A percentile compares a stretch with the other conserved stretches of the same genome.
These are phyloP conservation scores for Ophion slaviceki DNA, from an alignment of 2,888 invertebrate genomes.

Conservation along the genomic window DNA sequence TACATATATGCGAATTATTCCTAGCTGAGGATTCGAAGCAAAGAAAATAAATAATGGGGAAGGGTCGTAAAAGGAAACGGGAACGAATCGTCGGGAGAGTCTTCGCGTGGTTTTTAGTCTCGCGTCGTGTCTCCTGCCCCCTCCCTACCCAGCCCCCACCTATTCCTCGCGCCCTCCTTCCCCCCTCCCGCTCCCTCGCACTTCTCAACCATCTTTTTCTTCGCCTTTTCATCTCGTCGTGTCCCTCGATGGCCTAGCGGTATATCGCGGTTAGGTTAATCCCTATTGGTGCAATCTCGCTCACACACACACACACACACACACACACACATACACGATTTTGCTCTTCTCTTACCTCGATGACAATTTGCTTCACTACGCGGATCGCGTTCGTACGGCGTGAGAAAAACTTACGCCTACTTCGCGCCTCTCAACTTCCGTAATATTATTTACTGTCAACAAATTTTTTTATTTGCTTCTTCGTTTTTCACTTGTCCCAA, in stretches of 20 bases:
- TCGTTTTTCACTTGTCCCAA: no score
- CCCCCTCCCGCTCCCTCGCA: constrained; percentile 18
- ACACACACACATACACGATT: not conserved
- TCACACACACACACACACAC: not conserved
- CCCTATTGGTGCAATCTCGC: constrained; percentile 64
- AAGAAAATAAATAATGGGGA: constrained; percentile 11
- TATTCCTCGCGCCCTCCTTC: not conserved
- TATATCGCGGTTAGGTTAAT: constrained; percentile 69
- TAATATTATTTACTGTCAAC: no score
- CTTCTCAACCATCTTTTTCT: constrained; percentile 32
- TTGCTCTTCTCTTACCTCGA: constrained; percentile 5
- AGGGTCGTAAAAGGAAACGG: constrained; percentile 76
- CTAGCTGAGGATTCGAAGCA: constrained; percentile 5
- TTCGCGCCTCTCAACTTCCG: not conserved
- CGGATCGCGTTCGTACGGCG: not conserved
- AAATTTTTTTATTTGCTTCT: no score
- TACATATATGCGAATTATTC: constrained; percentile 3
- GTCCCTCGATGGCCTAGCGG: constrained; percentile 65
- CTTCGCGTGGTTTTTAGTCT: constrained; percentile 45
- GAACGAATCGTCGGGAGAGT: constrained; percentile 76
- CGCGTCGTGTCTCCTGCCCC: constrained; percentile 13
- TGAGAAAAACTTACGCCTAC: not conserved
- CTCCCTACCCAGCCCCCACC: not conserved
- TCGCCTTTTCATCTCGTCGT: constrained; percentile 45
- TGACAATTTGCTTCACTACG: not conserved